These are phyloP conservation scores for Prionace glauca DNA, from an alignment of 2,797 vertebrate species.

Conservation along the genomic window DNA sequence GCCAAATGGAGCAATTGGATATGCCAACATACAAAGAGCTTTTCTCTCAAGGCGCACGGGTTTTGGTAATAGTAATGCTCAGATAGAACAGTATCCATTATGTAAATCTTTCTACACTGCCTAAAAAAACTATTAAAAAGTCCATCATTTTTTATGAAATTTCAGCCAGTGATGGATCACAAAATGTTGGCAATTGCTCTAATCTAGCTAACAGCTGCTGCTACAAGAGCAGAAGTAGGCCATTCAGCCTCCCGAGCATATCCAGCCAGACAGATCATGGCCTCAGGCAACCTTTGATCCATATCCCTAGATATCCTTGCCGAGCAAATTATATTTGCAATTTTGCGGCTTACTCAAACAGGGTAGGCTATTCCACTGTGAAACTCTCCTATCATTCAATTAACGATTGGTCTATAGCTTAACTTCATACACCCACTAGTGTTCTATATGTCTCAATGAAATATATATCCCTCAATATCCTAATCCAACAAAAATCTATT, in stretches of 20 bases:
- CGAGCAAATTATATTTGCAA: too few species aligned
- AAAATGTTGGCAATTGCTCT: not conserved
- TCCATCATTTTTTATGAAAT: not conserved
- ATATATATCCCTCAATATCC: too few species aligned
- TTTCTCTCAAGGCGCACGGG: too few species aligned
- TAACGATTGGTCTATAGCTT: too few species aligned
- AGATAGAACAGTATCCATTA: slow-evolving; percentile 1
- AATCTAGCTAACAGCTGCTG: not conserved
- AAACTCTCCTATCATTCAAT: too few species aligned
- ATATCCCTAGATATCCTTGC: not conserved
- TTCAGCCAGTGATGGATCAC: not conserved
- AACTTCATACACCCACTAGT: too few species aligned
- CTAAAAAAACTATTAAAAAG: not conserved
- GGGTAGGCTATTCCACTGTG: too few species aligned
- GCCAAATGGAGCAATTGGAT: not conserved
- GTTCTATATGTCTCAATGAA: too few species aligned
- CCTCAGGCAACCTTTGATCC: not conserved
- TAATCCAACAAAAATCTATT: not conserved
- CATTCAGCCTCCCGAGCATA: too few species aligned
- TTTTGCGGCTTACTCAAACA: too few species aligned
- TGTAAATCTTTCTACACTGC: not conserved
- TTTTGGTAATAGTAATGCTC: not conserved
- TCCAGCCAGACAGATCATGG: too few species aligned
- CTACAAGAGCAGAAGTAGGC: not conserved
- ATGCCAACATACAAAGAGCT: not conserved